Base-by-base conservation (phyloP, 1,140 invertebrate species). In the Heliconius nattereri region DNA sequence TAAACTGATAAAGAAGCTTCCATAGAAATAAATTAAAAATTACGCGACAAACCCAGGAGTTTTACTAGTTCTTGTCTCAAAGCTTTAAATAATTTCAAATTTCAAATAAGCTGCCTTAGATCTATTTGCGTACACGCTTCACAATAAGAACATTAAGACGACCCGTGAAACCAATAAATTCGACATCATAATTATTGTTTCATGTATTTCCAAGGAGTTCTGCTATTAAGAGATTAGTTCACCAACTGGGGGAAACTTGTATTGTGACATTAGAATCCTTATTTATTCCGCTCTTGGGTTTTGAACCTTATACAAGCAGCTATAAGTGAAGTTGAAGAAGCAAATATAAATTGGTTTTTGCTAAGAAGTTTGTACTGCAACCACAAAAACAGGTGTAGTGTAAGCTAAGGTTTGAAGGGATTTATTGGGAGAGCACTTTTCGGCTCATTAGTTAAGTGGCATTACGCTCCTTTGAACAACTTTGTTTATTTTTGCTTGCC, bases 141-240 rank as follows among this genome's bases (percentile, higher is more conserved):
- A 70, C 8, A 45, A 20, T 45, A 71, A 76, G 23, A n/a, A 45
- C 37, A 70, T 60, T 45, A 70, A 66, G 57, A 66, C 74, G 20
- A 76, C 32, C 60, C 37, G 20, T 35, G 20, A 7, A 76, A 76
- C 75, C n/a, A 29, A 71, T 76, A 76, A 76, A 76, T 76, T 66
- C 60, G 9, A 70, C 74, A 49, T 75, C 60, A 71, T 70, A 76
- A 76, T 71, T 76, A 49, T 76, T 76, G 60, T 76, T 76, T 76
- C 60, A 75, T 75, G 37, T 72, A 76, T 75, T 81, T 79, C 73
- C 78, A 77, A 82, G 81, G 82, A 85, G 70, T 85, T 86, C 81
- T 82, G 76, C 84, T 85, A 86, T 88, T 87, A 90, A 84, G 71
- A 86, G 87, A 90, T 89, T 88, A 88, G 82, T 87, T 87, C 60